Conservation (phyloP, 2,113 vertebrate genomes). For the Actenoides hombroni region DNA sequence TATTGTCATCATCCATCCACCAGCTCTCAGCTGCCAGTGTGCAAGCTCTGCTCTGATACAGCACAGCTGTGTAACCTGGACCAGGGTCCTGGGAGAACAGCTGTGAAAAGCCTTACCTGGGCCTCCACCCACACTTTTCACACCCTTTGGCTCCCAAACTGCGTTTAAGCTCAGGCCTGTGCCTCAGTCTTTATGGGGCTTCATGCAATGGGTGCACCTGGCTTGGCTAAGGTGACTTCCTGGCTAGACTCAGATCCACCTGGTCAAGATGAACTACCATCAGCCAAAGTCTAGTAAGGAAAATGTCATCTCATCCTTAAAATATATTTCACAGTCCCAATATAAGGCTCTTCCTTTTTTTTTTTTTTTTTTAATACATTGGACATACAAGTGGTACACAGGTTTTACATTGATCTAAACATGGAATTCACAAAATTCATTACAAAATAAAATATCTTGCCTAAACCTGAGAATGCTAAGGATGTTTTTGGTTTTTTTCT, state of each 20-base stretch:
- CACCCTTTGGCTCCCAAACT: fast-evolving
- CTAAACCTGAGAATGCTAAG: not conserved
- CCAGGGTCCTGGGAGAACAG: not conserved
- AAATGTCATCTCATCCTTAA: not conserved
- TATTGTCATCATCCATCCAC: fast-evolving
- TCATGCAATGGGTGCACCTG: not conserved
- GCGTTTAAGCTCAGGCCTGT: not conserved
- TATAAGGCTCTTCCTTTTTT: not conserved
- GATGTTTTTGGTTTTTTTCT: not conserved
- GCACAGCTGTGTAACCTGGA: not conserved
- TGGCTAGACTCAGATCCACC: not conserved
- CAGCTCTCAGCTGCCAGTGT: not conserved
- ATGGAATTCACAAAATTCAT: not conserved
- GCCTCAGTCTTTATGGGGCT: not conserved
- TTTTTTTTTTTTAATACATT: not conserved
- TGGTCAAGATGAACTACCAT: not conserved
- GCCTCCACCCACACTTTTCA: not conserved
- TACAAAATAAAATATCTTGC: not conserved
- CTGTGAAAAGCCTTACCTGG: not conserved
- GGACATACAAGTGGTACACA: fast-evolving
- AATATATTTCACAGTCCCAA: not conserved
- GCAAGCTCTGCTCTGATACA: fast-evolving
- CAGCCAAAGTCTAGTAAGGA: not conserved
- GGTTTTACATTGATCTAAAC: not conserved
- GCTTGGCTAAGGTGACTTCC: not conserved